Conservation (phyloP, 2,113 vertebrate species). For the Bufo gargarizans region DNA sequence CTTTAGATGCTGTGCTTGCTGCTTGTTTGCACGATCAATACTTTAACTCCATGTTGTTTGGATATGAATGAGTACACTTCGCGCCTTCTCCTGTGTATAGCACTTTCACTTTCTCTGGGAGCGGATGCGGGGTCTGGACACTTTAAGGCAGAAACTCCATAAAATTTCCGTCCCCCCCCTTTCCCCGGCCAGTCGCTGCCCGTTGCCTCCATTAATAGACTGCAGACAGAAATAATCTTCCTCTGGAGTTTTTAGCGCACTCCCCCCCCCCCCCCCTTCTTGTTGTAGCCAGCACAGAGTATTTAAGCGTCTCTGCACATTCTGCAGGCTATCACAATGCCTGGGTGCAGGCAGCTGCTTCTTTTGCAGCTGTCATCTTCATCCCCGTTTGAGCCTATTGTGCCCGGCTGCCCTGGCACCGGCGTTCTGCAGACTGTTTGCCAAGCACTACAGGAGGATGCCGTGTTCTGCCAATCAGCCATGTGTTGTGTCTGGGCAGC, state of each 20-base stretch:
- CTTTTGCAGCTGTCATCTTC: conserved; percentile 14
- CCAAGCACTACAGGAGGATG: not conserved
- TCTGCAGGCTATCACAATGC: not conserved
- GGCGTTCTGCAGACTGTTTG: not conserved
- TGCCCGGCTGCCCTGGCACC: conserved; percentile 31
- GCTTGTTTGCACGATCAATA: not conserved
- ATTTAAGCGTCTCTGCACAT: not conserved
- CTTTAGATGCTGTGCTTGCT: not conserved
- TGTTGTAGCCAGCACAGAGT: conserved; percentile 7
- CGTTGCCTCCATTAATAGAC: not conserved
- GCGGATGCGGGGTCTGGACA: not conserved
- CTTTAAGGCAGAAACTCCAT: not conserved
- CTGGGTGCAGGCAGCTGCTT: conserved; percentile 2
- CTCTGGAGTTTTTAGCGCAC: not conserved
- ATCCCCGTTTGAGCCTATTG: not conserved
- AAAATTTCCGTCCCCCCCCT: not conserved
- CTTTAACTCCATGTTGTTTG: not conserved
- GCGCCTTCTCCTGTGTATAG: not conserved
- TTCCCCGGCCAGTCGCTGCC: not conserved
- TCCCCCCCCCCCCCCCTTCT: conserved; percentile 34
- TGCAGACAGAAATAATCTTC: not conserved
- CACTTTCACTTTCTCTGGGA: not conserved
- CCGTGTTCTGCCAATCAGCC: not conserved
- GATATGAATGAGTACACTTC: not conserved
- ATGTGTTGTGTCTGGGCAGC: conserved; percentile 5